A percentile compares a stretch with the other conserved stretches of the same genome.
Evolutionary conservation across 2,888 invertebrate species (phyloP).

Genomic region (Sarcophaga rosellei): DNA sequence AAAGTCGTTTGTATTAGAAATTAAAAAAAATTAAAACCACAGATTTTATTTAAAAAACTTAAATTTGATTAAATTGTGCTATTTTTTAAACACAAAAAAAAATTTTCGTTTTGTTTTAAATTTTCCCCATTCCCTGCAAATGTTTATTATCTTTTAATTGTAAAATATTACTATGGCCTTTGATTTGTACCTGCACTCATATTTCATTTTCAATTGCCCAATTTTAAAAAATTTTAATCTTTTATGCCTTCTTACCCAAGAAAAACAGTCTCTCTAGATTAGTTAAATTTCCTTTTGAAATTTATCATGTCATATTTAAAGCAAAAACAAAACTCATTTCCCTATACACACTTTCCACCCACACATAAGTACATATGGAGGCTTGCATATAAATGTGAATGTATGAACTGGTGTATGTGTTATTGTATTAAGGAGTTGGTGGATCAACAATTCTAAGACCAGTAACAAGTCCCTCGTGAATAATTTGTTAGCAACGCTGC

Average conservation of each 20-base stretch:
- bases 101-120: neutral
- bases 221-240: conserved; percentile 9
- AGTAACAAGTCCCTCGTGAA: conserved; percentile 74
- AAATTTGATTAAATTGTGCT: no score
- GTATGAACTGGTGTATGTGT: neutral
- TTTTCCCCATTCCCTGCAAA: neutral
- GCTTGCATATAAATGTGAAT: no score
- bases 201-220: conserved; percentile 3
- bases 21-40: no score
- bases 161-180: neutral
- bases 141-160: neutral
- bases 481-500: conserved; percentile 77
- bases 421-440: neutral
- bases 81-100: no score
- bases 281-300: conserved; percentile 6
- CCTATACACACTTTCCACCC: neutral
- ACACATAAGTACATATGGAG: neutral
- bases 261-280: neutral
- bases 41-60: no score
- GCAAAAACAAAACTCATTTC: no score
- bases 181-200: neutral
- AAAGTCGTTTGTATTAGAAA: no score
- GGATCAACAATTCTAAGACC: conserved; percentile 13
- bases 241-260: neutral
- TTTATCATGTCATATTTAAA: conserved; percentile 4